Base-by-base conservation (phyloP, 2,797 vertebrate genomes). In the Lepilemur septentrionalis region DNA sequence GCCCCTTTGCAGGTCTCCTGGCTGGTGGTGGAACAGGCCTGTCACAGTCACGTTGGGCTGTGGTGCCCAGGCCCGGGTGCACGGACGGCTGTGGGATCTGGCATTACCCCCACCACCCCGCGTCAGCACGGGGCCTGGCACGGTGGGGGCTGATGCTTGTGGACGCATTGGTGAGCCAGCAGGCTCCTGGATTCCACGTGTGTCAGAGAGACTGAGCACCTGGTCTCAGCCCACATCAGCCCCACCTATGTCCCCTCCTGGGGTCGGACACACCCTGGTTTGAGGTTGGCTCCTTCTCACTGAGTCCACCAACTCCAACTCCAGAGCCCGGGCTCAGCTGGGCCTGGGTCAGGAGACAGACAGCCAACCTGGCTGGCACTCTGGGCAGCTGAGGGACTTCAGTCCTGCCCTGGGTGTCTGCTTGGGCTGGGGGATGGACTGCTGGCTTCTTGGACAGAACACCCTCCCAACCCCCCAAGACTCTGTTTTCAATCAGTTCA, bases 401-500 rank as follows among this genome's bases (percentile, higher is more conserved):
- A n/a, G 43, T 82, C 14, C 30, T 79, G 50, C 18, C 25, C 32
- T 43, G 25, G 30, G 22, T 43, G 35, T 75, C 59, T 91, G 50
- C 59, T 91, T 6, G 48, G 48, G 67, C 46, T 79, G 73, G 94
- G 61, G 92, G 84, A 43, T 28, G 67, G 72, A 61, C 57, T 35
- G 7, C 75, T 35, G 59, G 48, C 46, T 78, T 61, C 79, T 41
- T 41, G 38, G 41, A 28, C n/a, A 28, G 18, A 14, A 61, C 0
- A 43, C 17, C 20, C n/a, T 15, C 61, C 41, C 78, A 38, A 35
- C 57, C 57, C 43, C 87, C 78, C 50, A 57, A 95, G 96, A 97
- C 97, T 97, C 98, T 98, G 97, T 97, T 98, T 98, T 97, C 97
- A 98, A 97, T 98, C 98, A 98, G 96, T 95, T 98, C 98, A 98